Base-by-base conservation (phyloP, 2,888 invertebrate species). In the Nemapogon koenigi region DNA sequence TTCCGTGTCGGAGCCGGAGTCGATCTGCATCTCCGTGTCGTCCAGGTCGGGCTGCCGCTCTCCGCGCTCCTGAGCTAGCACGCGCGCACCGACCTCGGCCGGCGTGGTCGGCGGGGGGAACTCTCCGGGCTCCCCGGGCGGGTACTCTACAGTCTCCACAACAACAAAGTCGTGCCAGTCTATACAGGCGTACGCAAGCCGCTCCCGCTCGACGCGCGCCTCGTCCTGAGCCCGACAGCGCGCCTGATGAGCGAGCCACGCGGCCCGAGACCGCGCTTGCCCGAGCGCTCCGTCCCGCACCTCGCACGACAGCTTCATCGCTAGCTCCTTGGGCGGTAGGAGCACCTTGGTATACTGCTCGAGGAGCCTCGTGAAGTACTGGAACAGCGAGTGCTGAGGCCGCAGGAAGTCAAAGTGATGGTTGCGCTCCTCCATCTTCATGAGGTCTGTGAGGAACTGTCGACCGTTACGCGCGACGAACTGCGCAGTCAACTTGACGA, bases 101-200 rank as follows among this genome's bases (percentile, higher is more conserved):
- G 97, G 97, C 3, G 95, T 97, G 0, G 97, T 98, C 0, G 97
- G 98, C 2, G 97, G 94, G 1, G 97, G 97, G 57, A 97, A 94
- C 59, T 96, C 94, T 1, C 96, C 95, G 8, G 90, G 88, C 71
- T 99, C 99, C 52, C 93, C 94, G 0, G 94, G 92, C 50, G 97
- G 96, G 64, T 98, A 99, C 67, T 99, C 99, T 0, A 99, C 98
- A 0, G 98, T 98, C 75, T 99, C 99, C 0, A 99, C 99, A 0
- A 99, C 98, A 1, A 99, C 98, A 68, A 99, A 99, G 68, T 99
- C 98, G 62, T 99, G 99, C 99, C 99, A 99, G 63, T 99, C 99
- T 45, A 99, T 97, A 56, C 95, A 95, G 0, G 97, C 97, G 62
- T 99, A 99, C 0, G 93, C 93, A 17, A 93, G 86, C 61, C 98